Percentiles rank a stretch among this genome's conserved stretches.
Conservation (phyloP, 2,797 vertebrate species). For the Rhabdophis nuchalis region DNA sequence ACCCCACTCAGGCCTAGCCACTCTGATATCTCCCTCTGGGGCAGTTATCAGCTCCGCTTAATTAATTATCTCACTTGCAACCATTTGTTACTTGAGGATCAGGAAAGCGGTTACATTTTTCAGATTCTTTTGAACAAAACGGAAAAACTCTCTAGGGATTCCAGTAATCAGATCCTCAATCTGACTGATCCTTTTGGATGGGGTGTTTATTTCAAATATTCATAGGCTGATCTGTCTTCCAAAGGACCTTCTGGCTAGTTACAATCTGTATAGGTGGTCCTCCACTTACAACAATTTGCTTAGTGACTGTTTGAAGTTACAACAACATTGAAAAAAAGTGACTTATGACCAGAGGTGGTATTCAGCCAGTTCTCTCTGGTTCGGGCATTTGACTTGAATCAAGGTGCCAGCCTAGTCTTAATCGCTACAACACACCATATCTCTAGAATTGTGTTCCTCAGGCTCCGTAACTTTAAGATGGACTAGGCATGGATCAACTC, state of each 20-base stretch:
- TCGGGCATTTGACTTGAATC: background rate
- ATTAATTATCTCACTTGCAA: background rate
- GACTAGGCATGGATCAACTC: background rate
- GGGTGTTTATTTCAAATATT: background rate
- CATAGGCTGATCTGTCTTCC: background rate
- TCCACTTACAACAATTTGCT: background rate
- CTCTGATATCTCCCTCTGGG: background rate
- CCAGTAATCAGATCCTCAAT: background rate
- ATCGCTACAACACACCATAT: background rate
- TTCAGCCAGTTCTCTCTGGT: too few species aligned
- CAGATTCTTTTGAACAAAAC: background rate
- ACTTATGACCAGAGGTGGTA: background rate
- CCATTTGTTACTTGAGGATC: background rate
- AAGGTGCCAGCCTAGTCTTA: background rate
- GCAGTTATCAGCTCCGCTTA: background rate
- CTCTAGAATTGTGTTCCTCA: background rate
- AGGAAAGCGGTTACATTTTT: background rate
- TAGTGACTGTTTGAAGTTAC: background rate
- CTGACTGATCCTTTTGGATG: background rate
- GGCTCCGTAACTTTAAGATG: background rate
- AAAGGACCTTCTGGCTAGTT: background rate
- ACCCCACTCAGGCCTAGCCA: background rate
- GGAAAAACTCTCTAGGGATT: background rate
- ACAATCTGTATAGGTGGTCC: background rate
- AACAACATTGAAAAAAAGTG: background rate